Conservation (phyloP, 2,888 invertebrate genomes). For the Dyspetes luteomarginatus region DNA sequence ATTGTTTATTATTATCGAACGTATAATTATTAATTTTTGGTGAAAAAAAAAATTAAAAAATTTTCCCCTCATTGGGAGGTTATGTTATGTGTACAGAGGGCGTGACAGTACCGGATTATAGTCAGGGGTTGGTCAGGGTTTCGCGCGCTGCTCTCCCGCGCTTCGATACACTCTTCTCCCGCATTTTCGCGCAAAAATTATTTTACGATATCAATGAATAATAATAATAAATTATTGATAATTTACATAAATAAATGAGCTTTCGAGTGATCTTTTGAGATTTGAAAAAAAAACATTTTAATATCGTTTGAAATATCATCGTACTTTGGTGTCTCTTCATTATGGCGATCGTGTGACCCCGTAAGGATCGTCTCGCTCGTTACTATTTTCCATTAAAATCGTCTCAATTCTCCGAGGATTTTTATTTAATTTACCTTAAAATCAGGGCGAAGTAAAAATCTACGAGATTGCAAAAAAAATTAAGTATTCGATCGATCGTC, state of each 20-base stretch:
- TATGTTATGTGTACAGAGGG: constrained; percentile 81
- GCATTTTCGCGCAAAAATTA: constrained; percentile 69
- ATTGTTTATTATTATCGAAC: too few relatives aligned
- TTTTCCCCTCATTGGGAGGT: constrained; percentile 72
- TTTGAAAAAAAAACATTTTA: not conserved
- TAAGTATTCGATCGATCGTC: too few relatives aligned
- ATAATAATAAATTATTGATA: too few relatives aligned
- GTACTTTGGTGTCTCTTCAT: constrained; percentile 67
- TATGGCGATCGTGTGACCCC: constrained; percentile 79
- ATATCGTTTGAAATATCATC: not conserved
- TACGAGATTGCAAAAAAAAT: not conserved
- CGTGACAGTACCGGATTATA: constrained; percentile 75
- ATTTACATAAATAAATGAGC: too few relatives aligned
- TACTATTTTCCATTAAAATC: constrained; percentile 58
- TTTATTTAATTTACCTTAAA: constrained; percentile 38
- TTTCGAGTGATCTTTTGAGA: too few relatives aligned
- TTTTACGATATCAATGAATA: constrained; percentile 54
- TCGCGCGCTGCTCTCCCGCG: constrained; percentile 81
- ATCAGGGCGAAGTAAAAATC: constrained; percentile 45
- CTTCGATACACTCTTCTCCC: constrained; percentile 71
- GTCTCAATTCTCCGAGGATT: not conserved
- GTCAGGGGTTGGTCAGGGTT: constrained; percentile 81
- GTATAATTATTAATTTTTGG: too few relatives aligned
- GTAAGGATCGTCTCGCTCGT: constrained; percentile 70
- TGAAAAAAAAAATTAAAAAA: not conserved